Evolutionary conservation across 2,113 vertebrate genomes (phyloP).

Genomic region (Falcunculus frontatus): DNA sequence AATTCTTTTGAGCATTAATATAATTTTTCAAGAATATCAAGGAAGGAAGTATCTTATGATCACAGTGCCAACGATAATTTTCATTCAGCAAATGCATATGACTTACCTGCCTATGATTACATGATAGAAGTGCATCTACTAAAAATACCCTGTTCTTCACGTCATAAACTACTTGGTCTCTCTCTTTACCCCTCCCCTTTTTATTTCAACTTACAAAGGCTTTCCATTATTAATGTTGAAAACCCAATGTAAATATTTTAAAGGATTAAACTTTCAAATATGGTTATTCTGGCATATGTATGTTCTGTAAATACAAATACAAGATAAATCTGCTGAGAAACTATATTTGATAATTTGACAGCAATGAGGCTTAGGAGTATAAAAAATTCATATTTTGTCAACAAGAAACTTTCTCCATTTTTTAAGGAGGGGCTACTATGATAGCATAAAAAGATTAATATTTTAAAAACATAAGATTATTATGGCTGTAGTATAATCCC

Average conservation of each 20-base stretch:
- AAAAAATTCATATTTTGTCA: slow-evolving; percentile 73
- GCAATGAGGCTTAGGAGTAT: slow-evolving; percentile 50
- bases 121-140: not conserved
- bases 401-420: slow-evolving; percentile 62
- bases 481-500: not conserved
- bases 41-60: not conserved
- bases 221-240: slow-evolving; percentile 52
- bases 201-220: slow-evolving; percentile 56
- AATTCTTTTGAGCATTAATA: not conserved
- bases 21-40: not conserved
- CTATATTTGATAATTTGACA: slow-evolving; percentile 69
- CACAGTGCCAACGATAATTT: not conserved
- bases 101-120: not conserved
- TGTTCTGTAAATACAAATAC: slow-evolving; percentile 67
- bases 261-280: slow-evolving; percentile 64
- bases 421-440: slow-evolving; percentile 37
- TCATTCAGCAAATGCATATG: not conserved
- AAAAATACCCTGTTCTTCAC: not conserved
- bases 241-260: slow-evolving; percentile 55
- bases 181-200: not conserved
- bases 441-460: not conserved
- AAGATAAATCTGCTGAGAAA: slow-evolving; percentile 65
- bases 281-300: slow-evolving; percentile 42
- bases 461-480: not conserved
- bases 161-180: not conserved